These are phyloP conservation scores for Rissa tridactyla DNA, from an alignment of 2,113 vertebrate species.

Conservation along the genomic window DNA sequence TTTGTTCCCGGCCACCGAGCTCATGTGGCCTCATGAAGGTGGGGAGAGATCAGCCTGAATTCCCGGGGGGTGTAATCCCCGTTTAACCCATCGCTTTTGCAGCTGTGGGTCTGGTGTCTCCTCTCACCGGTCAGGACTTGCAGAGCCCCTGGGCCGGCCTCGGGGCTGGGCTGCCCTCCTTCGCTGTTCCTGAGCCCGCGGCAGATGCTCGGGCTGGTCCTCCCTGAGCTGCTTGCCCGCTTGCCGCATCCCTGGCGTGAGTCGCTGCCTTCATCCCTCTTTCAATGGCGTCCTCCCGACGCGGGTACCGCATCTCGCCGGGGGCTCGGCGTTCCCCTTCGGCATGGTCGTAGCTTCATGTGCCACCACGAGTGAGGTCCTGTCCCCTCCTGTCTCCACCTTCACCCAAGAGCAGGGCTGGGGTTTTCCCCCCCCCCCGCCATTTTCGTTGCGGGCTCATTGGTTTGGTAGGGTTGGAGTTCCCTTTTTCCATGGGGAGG, in stretches of 20 bases:
- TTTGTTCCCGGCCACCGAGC: too few relatives aligned
- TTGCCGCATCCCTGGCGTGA: background rate
- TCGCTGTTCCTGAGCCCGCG: background rate
- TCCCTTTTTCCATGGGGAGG: background rate
- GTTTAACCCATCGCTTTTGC: too few relatives aligned
- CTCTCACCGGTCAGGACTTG: background rate
- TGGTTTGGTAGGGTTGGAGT: background rate
- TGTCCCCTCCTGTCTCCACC: background rate
- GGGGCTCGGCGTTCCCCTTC: background rate
- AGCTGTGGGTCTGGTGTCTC: background rate
- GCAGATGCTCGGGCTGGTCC: background rate
- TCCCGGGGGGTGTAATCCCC: background rate
- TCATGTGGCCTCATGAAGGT: too few relatives aligned
- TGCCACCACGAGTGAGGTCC: background rate
- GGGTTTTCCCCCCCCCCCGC: fast-evolving
- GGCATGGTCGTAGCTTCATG: background rate
- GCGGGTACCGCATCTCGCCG: fast-evolving
- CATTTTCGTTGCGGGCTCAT: fast-evolving
- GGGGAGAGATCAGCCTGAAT: background rate
- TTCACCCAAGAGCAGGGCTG: background rate
- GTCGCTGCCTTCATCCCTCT: background rate
- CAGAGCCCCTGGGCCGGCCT: background rate
- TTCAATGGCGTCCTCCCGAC: background rate
- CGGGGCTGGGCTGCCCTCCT: background rate
- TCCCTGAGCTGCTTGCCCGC: fast-evolving